Percentiles rank a stretch among this genome's conserved stretches.
Conservation (phyloP, 2,797 vertebrate species). For the Darevskia mixta region DNA sequence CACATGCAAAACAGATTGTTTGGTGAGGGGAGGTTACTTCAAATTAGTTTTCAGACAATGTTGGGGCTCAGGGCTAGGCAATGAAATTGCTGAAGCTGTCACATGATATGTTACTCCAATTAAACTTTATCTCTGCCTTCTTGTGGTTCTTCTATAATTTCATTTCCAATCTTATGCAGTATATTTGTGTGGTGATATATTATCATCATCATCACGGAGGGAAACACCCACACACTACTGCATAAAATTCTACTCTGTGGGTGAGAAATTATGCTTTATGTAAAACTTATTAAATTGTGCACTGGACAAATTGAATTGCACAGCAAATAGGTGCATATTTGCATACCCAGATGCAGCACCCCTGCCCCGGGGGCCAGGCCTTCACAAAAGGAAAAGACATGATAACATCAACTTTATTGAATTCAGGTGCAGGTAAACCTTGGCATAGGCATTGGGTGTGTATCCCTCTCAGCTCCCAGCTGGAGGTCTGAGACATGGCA, state of each 20-base stretch:
- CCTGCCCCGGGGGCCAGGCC: too few species aligned
- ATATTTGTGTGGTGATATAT: slow-evolving; percentile 6
- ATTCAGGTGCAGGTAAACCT: too few species aligned
- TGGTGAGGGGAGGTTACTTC: slow-evolving; percentile 61
- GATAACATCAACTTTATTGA: too few species aligned
- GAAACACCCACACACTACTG: slow-evolving; percentile 19
- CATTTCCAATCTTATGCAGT: slow-evolving; percentile 69
- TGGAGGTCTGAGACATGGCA: too few species aligned
- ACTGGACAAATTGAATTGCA: neutral
- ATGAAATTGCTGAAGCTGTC: slow-evolving; percentile 68
- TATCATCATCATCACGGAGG: too few species aligned
- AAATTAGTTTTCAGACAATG: slow-evolving; percentile 72
- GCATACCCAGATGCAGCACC: too few species aligned
- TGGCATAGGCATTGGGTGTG: too few species aligned
- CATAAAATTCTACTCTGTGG: slow-evolving; percentile 64
- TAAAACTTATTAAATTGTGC: slow-evolving; percentile 43
- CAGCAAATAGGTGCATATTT: too few species aligned
- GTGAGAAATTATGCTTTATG: slow-evolving; percentile 38
- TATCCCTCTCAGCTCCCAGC: too few species aligned
- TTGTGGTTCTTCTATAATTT: slow-evolving; percentile 67
- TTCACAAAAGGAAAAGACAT: too few species aligned
- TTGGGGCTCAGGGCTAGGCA: slow-evolving; percentile 62
- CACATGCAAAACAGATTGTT: slow-evolving; percentile 62
- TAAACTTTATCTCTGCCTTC: slow-evolving; percentile 64
- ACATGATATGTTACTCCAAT: slow-evolving; percentile 44